phyloP scores from a whole-genome alignment of 2,113 vertebrate genomes.

The Alces alces region DNA sequence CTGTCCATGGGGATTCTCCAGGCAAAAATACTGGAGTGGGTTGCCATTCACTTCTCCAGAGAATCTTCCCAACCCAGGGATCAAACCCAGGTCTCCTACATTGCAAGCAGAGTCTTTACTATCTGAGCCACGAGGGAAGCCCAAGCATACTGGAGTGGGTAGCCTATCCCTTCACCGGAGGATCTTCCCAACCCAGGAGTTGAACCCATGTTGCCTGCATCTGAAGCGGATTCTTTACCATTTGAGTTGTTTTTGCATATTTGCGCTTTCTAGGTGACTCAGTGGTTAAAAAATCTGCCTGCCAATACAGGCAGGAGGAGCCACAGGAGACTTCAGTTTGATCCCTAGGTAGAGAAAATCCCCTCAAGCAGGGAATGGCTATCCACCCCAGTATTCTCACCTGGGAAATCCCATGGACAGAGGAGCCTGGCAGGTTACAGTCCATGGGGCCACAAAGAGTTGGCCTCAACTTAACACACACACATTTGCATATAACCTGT shows the following conservation, averaged over 20 bases:
- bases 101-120: not conserved
- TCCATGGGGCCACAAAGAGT: not conserved
- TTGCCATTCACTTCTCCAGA: not conserved
- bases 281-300: not conserved
- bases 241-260: not conserved
- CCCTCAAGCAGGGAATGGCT: not conserved
- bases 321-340: accelerated
- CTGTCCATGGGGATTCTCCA: not conserved
- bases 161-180: not conserved
- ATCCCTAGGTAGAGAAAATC: not conserved
- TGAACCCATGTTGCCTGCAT: not conserved
- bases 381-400: not conserved
- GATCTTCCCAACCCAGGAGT: not conserved
- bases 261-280: not conserved
- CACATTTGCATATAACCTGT: not conserved
- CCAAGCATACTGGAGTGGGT: not conserved
- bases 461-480: accelerated
- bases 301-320: not conserved
- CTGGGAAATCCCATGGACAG: not conserved
- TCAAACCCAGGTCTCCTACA: not conserved
- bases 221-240: not conserved
- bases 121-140: not conserved
- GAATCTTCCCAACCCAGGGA: not conserved
- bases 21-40: not conserved
- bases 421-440: not conserved